Base-by-base conservation (phyloP, 1,140 invertebrate species). In the Atopsyche davidsoni region DNA sequence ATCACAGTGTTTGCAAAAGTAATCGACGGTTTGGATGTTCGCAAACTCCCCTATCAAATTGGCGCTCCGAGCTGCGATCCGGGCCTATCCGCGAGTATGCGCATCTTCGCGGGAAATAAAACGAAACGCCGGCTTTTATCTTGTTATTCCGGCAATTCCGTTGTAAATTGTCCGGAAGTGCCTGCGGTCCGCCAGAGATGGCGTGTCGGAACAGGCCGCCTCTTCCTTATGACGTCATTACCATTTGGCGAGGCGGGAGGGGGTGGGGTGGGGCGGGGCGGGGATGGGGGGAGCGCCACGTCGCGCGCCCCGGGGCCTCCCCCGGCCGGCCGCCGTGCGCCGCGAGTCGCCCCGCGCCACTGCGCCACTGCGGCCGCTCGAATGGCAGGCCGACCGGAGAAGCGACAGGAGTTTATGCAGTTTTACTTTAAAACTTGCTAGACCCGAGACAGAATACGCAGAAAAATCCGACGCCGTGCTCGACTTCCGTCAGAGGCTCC, bases 161-260 rank as follows among this genome's bases (percentile, higher is more conserved):
- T 31, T 49, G 46, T 49, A 54, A 49, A 54, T 54, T 54, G 52
- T 49, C 36, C 43, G 53, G 43, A 51, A 55, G 47, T 51, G 31
- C 28, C 45, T 16, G 28, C 45, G 23, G 36, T 40, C 21, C 22
- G 43, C 24, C 14, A 10, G n/a, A n/a, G 19, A 25, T 44, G 49
- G 19, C n/a, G 28, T 11, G 35, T 13, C 46, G 34, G 41, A 55
- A 55, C 53, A 55, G 50, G 53, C 53, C 41, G 53, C 46, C 53
- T 24, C 34, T 42, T n/a, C 22, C 50, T 53, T 55, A 55, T 34
- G 41, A 42, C 18, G 22, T 32, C 39, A 13, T 48, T 54, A 44
- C 23, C 46, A 35, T 54, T 48, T 44, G 14, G 45, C 4, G 43
- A 3, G 19, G 10, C n/a, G n/a, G n/a, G n/a, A n/a, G n/a, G n/a